Percentiles rank a stretch among this genome's conserved stretches.
phyloP scores from a whole-genome alignment of 2,888 invertebrate genomes.

The Chalcosyrphus nemorum region DNA sequence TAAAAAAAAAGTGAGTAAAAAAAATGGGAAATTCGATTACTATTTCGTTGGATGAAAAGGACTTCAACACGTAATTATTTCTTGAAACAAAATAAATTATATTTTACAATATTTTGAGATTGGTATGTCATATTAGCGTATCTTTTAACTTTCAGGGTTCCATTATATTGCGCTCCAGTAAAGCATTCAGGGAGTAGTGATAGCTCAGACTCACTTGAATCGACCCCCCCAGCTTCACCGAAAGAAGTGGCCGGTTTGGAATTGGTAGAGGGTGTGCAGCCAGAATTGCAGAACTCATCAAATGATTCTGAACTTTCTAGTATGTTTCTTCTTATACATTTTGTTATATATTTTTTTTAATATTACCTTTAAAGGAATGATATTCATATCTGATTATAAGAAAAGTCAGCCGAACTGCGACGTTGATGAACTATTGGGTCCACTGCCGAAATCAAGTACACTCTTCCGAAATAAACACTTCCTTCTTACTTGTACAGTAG shows the following conservation, averaged over 20 bases:
- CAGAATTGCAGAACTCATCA: constrained; percentile 83
- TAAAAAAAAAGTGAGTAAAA: constrained; percentile 30
- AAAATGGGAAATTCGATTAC: constrained; percentile 57
- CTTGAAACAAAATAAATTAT: constrained; percentile 37
- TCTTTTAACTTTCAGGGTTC: constrained; percentile 29
- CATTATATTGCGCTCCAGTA: constrained; percentile 3
- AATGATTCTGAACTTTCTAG: constrained; percentile 83
- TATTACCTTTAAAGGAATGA: constrained; percentile 65
- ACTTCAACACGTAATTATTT: constrained; percentile 73
- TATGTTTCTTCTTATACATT: constrained; percentile 73
- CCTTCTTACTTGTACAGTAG: constrained; percentile 84
- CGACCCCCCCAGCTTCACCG: constrained; percentile 75
- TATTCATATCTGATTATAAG: constrained; percentile 73
- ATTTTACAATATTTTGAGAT: constrained; percentile 2
- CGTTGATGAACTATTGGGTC: constrained; percentile 82
- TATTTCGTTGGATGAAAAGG: constrained; percentile 72
- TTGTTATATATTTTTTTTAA: neutral
- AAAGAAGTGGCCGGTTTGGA: constrained; percentile 80
- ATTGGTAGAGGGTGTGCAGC: constrained; percentile 83
- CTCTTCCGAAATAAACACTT: constrained; percentile 84
- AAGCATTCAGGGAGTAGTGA: constrained; percentile 71
- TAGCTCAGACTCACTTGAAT: constrained; percentile 74
- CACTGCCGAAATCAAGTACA: constrained; percentile 82
- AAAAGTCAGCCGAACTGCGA: constrained; percentile 62
- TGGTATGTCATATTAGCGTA: neutral